Percentiles rank a stretch among this genome's conserved stretches.
Evolutionary conservation across 2,888 invertebrate species (phyloP).

Genomic region (Drosophila melanocephala): DNA sequence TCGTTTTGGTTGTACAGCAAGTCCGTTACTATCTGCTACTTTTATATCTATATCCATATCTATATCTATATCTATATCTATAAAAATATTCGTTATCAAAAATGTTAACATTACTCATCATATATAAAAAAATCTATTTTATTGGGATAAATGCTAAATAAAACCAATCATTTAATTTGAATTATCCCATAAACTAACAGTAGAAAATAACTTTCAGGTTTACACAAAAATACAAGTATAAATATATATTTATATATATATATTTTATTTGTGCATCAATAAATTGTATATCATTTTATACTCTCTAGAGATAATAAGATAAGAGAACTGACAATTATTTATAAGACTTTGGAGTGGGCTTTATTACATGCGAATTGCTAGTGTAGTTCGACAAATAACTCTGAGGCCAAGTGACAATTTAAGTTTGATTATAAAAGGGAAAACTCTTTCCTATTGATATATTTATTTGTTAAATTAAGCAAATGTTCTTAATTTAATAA

Average conservation of each 20-base stretch:
- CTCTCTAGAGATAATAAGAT: neutral
- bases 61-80: neutral
- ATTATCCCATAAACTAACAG: neutral
- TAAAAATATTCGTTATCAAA: neutral
- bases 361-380: neutral
- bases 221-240: neutral
- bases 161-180: neutral
- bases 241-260: neutral
- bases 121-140: neutral
- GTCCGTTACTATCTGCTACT: neutral
- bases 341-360: neutral
- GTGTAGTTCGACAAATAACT: constrained; percentile 34
- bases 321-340: neutral
- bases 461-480: neutral
- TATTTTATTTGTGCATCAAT: neutral
- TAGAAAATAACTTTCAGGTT: neutral
- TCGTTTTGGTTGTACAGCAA: neutral
- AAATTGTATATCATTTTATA: neutral
- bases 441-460: neutral
- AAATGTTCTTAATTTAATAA: neutral
- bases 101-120: neutral
- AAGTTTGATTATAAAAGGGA: constrained; percentile 32
- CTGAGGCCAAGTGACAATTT: constrained; percentile 73
- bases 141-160: neutral
- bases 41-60: no score